phyloP scores from a whole-genome alignment of 2,797 vertebrate species.

The Taenioides sp. region DNA sequence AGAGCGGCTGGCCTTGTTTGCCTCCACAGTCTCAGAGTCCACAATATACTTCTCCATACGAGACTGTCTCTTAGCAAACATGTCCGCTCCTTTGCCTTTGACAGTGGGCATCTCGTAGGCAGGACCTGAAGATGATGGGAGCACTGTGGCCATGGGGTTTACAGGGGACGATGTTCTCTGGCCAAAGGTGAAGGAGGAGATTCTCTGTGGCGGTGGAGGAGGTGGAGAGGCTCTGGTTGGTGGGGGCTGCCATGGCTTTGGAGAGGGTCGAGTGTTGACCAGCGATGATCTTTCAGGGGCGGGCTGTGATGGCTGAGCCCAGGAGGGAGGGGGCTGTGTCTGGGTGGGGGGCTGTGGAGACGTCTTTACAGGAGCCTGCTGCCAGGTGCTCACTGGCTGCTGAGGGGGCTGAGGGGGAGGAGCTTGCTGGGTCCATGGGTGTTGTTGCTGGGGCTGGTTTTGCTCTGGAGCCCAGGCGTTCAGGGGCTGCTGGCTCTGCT shows the following conservation, averaged over 20 bases:
- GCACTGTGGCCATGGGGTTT: constrained; percentile 76
- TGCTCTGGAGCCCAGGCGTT: constrained; percentile 60
- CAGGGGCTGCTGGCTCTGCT: constrained; percentile 52
- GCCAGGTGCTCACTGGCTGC: constrained; percentile 59
- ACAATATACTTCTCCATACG: constrained; percentile 98
- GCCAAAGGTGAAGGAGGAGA: constrained; percentile 65
- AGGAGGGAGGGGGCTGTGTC: constrained; percentile 61
- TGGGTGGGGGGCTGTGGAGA: constrained; percentile 54
- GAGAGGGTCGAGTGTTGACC: constrained; percentile 67
- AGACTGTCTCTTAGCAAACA: constrained; percentile 95
- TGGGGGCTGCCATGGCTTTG: constrained; percentile 69
- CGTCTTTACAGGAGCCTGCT: constrained; percentile 55
- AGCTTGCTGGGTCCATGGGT: constrained; percentile 57
- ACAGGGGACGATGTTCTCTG: constrained; percentile 72
- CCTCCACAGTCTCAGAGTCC: constrained; percentile 92
- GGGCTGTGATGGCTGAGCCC: constrained; percentile 76
- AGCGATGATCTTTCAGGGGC: constrained; percentile 66
- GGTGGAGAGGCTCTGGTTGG: constrained; percentile 56
- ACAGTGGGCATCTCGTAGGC: constrained; percentile 88
- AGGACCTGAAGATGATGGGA: constrained; percentile 72
- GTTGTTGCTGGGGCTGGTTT: constrained; percentile 59
- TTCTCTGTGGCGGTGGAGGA: constrained; percentile 66
- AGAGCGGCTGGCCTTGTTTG: constrained; percentile 83
- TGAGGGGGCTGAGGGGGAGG: constrained; percentile 45
- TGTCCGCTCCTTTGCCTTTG: constrained; percentile 92